Evolutionary conservation across 2,113 vertebrate species (phyloP), one percentile per base, ranked within the genome.

Genomic region (Lonchura striata): DNA sequence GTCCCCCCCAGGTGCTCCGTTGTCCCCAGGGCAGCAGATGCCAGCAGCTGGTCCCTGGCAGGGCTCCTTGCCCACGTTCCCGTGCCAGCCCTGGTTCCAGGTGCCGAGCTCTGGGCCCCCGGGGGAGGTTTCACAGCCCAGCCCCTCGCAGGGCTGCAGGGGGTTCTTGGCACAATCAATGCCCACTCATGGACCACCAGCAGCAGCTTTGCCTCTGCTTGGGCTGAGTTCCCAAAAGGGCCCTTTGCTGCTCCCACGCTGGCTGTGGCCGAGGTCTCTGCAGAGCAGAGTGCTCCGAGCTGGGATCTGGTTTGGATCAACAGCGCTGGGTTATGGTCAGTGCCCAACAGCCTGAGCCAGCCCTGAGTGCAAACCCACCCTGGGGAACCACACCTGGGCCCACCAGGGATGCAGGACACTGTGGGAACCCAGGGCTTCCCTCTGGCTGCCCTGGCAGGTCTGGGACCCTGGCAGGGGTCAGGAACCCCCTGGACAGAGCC

Each of bases 241-340:
- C n/a, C 64, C 83, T 75, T 41, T 3, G 3, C 65, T 78, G 92
- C 95, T 94, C 84, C 92, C 92, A 83, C 81, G 21, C 12, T 88
- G 90, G 92, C 92, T 47, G 88, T 88, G 91, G 68, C 54, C 30
- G 12, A 39, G 24, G 72, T 42, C 94, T 90, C 82, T 44, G 54
- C 80, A n/a, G 91, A 86, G 1, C 50, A 66, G 72, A 17, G 12
- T 13, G 56, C 30, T 70, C 93, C 95, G 91, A 74, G 50, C 6
- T 88, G 88, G 91, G 77, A 56, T 81, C 75, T 70, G 82, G 11
- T 92, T 88, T 31, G 74, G 80, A 88, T 70, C 37, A 97, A 75
- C 50, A 52, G 10, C 6, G 63, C 20, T 42, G 90, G 61, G 72
- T 54, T 70, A 14, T 90, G 91, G 94, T 76, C 56, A 3, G 10